Evolutionary conservation across 2,888 invertebrate genomes (phyloP), one percentile per base, ranked within the genome.

Genomic region (Sympetrum striolatum): DNA sequence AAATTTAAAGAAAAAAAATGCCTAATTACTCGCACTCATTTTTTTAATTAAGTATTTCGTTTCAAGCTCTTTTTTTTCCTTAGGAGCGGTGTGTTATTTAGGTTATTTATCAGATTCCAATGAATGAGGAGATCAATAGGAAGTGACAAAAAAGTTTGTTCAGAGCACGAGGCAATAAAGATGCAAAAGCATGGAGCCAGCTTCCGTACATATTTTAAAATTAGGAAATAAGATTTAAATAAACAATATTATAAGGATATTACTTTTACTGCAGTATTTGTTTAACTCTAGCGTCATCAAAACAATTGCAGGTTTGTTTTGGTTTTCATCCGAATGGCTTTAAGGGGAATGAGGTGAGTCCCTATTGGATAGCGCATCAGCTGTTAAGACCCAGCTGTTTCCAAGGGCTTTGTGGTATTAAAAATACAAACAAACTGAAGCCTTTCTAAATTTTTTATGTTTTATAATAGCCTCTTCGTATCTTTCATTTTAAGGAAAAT

Each of bases 351-450:
- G 86, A 86, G 86, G 86, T 86, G 86, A 86, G 86, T 64, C 86
- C 86, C 86, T 58, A 86, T 86, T 86, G 86, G 86, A 35, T 86
- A 37, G 58, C 60, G 58, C 60, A 86, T 86, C 86, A 86, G 86
- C 86, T 86, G 86, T 86, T 86, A 86, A 86, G 60, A 22, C 60
- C 86, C 86, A 86, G 86, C 86, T 86, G 86, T 86, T 86, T 86
- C 86, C 86, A 86, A 86, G 86, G 86, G 86, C 86, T 86, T 86
- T 86, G 86, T 86, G 86, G 86, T 64, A 86, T 86, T 86, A 60
- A 86, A 86, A 86, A 86, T 25, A 64, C 86, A 12, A 60, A 35
- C 60, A 37, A 37, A 86, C 58, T 35, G 39, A 22, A n/a, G 22
- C 37, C 31, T 37, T 60, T n/a, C 37, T 86, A 22, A 73, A 73